phyloP scores from a whole-genome alignment of 2,113 vertebrate species.

The Nycticorax nycticorax region DNA sequence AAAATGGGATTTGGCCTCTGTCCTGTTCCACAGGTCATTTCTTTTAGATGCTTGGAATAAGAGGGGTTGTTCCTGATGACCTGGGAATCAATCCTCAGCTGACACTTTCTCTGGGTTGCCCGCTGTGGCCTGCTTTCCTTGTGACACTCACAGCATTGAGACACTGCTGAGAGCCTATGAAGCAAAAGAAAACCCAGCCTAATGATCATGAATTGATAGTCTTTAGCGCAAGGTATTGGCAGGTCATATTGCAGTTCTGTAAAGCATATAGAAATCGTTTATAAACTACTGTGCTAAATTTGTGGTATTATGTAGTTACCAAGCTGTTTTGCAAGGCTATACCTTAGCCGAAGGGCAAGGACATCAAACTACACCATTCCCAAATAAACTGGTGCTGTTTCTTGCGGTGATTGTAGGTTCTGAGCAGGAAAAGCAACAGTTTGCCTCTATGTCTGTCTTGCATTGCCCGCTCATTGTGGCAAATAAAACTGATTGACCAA shows the following conservation, averaged over 20 bases:
- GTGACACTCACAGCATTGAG: neutral
- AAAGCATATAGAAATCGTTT: neutral
- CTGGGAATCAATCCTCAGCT: neutral
- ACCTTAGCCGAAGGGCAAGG: neutral
- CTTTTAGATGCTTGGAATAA: neutral
- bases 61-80: neutral
- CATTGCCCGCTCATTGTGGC: fast-evolving
- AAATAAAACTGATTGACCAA: neutral
- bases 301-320: neutral
- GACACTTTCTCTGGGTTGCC: neutral
- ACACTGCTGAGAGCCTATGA: neutral
- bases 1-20: neutral
- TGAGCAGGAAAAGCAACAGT: neutral
- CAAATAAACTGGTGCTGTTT: neutral
- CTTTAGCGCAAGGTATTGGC: neutral
- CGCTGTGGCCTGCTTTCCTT: neutral
- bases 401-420: neutral
- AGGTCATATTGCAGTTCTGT: neutral
- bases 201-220: neutral
- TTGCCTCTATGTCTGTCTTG: neutral
- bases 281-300: neutral
- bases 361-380: neutral
- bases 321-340: neutral
- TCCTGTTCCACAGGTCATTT: neutral
- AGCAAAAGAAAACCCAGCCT: neutral